These are phyloP conservation scores for Scylla paramamosain DNA, from an alignment of 1,140 invertebrate genomes.

Conservation along the genomic window DNA sequence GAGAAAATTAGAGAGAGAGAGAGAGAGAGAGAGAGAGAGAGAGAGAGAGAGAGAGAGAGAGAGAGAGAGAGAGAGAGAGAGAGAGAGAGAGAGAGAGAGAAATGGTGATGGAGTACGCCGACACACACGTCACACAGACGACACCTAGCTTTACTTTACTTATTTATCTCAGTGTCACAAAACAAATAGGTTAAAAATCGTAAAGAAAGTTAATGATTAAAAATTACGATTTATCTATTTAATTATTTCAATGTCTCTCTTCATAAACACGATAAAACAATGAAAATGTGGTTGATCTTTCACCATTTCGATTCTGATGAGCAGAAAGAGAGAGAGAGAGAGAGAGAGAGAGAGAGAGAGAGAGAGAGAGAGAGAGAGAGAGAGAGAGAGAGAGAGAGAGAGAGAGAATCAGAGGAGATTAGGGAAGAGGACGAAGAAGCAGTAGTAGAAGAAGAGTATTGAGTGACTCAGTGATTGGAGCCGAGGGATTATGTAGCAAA, in stretches of 20 bases:
- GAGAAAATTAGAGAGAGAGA: not conserved
- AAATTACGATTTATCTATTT: no score
- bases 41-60: constrained; percentile 20
- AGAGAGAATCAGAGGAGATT: not conserved
- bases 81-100: constrained; percentile 13
- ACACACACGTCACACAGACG: no score
- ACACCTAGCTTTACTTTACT: no score
- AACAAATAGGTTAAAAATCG: no score
- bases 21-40: constrained; percentile 20
- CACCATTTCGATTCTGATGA: no score
- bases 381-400: not conserved
- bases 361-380: constrained; percentile 23
- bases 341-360: constrained; percentile 33
- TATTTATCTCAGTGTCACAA: no score
- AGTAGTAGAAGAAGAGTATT: not conserved
- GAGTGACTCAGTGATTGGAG: constrained; percentile 27
- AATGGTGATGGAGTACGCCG: no score
- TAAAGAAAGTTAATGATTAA: no score
- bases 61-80: constrained; percentile 4
- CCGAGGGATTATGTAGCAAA: not conserved
- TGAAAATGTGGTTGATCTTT: no score
- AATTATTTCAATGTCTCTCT: no score
- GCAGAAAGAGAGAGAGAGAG: not conserved
- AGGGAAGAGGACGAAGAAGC: no score
- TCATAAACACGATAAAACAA: no score